phyloP scores from a whole-genome alignment of 1,140 invertebrate genomes.

The Contarinia nasturtii region DNA sequence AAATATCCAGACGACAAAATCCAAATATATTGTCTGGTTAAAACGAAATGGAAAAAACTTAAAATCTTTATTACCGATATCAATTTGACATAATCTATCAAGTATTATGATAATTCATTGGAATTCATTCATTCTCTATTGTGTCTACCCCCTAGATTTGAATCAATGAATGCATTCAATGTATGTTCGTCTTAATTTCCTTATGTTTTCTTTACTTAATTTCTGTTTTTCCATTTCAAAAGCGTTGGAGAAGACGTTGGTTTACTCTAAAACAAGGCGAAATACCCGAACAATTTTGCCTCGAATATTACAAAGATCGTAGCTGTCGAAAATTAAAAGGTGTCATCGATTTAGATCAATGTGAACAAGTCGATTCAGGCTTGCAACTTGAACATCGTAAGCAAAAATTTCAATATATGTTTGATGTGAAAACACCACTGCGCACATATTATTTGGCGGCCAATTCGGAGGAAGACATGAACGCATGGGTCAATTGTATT shows the following conservation, averaged over 20 bases:
- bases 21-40: no score
- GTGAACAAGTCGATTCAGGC: slow-evolving; percentile 86
- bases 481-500: slow-evolving; percentile 84
- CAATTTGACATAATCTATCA: no score
- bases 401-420: slow-evolving; percentile 68
- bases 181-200: no score
- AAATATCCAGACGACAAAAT: no score
- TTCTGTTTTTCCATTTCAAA: slow-evolving; percentile 12
- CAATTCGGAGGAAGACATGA: slow-evolving; percentile 79
- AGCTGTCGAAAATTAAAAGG: slow-evolving; percentile 74
- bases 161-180: no score
- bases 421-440: slow-evolving; percentile 73
- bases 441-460: slow-evolving; percentile 82
- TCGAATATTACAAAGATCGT: slow-evolving; percentile 84
- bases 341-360: slow-evolving; percentile 82
- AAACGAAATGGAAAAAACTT: no score
- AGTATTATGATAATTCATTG: no score
- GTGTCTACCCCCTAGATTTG: no score
- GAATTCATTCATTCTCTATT: no score
- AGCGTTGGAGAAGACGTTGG: slow-evolving; percentile 90
- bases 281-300: slow-evolving; percentile 77
- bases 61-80: no score
- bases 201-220: background rate
- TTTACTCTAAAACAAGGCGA: slow-evolving; percentile 81
- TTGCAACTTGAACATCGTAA: slow-evolving; percentile 60